Base-by-base conservation (phyloP, 1,140 invertebrate species). In the Calephelis virginiensis region DNA sequence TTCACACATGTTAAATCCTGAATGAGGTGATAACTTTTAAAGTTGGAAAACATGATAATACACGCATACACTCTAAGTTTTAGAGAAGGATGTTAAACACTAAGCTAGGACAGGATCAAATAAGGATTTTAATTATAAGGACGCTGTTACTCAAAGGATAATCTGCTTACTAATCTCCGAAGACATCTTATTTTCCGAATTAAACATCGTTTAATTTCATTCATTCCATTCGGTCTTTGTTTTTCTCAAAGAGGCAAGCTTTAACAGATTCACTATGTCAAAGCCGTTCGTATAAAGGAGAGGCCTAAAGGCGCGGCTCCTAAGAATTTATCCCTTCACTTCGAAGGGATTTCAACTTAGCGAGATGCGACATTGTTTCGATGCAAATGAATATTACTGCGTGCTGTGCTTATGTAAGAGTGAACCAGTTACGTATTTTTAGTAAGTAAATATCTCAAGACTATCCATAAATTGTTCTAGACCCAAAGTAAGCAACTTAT, bases 321-420 rank as follows among this genome's bases (percentile, higher is more conserved):
- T 70, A 73, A 76, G 77, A 80, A 81, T 80, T 74, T 73, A 75
- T 59, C 74, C 81, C 71, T 82, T 83, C 81, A 80, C 78, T 82
- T 78, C 72, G 68, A 78, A 80, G 72, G 71, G 74, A 80, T 73
- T 75, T 73, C 70, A 64, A 75, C 71, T 75, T 75, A 59, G 53
- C 53, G 53, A 62, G 60, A 70, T 66, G 61, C 70, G 68, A 80
- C 70, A 74, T 72, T 80, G 75, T 78, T 75, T 71, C 49, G 59
- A 71, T 75, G 73, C 64, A 80, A 80, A 80, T 77, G 60, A 72
- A 59, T 59, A 59, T 59, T 12, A 59, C 53, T 59, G 53, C 28
- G 17, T 9, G 63, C 28, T 64, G 37, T 12, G 17, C 59, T 64
- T 64, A 59, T 59, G 53, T 11, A 11, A 59, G 17, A 59, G 17